Percentiles rank a stretch among this genome's conserved stretches.
Conservation (phyloP, 2,113 vertebrate species). For the Rhagologus leucostigma region DNA sequence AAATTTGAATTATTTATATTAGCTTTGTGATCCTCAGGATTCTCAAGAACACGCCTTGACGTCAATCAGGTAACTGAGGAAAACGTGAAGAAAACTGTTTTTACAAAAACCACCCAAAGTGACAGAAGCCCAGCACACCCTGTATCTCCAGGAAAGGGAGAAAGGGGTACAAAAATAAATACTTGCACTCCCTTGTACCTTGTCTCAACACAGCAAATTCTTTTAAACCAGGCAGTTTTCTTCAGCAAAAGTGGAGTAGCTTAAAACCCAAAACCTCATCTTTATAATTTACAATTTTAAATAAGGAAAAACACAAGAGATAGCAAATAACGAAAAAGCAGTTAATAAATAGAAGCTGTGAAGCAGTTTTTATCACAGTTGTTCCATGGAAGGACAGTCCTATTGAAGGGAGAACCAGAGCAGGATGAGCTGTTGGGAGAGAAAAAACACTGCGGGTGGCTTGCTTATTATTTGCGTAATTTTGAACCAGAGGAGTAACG, state of each 20-base stretch:
- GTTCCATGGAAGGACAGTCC: background rate
- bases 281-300: background rate
- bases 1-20: background rate
- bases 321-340: background rate
- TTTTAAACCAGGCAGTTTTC: background rate
- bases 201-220: background rate
- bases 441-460: fast-evolving
- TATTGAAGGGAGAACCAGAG: background rate
- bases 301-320: background rate
- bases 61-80: background rate
- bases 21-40: background rate
- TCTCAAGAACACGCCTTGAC: background rate
- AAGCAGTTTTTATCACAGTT: background rate
- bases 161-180: background rate
- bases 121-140: background rate
- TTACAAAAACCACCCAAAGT: background rate
- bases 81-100: background rate
- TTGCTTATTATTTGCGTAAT: background rate
- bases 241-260: background rate
- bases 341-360: background rate
- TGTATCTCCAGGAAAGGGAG: background rate
- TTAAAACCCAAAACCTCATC: background rate
- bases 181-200: background rate
- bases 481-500: background rate
- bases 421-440: background rate